Conservation (phyloP, 2,888 invertebrate genomes). For the Pelosia muscerda region DNA sequence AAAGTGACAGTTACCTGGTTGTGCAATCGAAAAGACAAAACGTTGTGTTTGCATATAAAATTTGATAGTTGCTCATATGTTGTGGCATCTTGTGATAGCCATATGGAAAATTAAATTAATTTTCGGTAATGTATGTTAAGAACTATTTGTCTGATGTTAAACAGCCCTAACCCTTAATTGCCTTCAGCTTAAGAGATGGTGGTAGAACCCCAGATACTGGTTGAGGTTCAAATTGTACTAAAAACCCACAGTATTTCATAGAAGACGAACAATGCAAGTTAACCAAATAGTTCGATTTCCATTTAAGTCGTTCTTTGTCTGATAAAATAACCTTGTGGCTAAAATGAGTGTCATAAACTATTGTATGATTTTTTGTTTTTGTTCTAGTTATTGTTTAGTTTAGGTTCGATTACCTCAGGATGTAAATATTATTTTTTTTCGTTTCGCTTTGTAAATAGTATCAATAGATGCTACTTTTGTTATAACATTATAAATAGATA, state of each 20-base stretch:
- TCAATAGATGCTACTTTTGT: conserved; percentile 13
- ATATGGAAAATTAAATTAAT: background rate
- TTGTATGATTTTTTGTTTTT: conserved; percentile 27
- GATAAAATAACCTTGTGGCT: background rate
- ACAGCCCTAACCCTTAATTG: too few species aligned
- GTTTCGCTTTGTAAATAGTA: conserved; percentile 47
- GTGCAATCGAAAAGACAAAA: conserved; percentile 64
- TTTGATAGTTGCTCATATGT: conserved; percentile 65
- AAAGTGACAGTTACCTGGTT: conserved; percentile 49
- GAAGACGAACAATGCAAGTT: conserved; percentile 1
- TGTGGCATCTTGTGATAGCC: conserved; percentile 40
- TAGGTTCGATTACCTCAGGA: conserved; percentile 59
- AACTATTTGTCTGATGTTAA: too few species aligned
- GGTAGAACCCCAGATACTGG: background rate
- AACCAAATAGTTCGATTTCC: conserved; percentile 1
- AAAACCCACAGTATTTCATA: background rate
- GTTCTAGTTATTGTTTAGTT: conserved; percentile 43
- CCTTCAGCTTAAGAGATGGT: too few species aligned
- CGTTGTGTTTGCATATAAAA: conserved; percentile 46
- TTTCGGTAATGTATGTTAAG: too few species aligned
- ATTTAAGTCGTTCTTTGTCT: background rate
- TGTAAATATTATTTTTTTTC: conserved; percentile 47
- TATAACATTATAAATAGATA: conserved; percentile 4
- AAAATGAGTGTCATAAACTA: conserved; percentile 20
- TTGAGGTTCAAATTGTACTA: background rate